Evolutionary conservation across 2,113 vertebrate species (phyloP), one percentile per base, ranked within the genome.

Genomic region (Speoplatyrhinus poulsoni): DNA sequence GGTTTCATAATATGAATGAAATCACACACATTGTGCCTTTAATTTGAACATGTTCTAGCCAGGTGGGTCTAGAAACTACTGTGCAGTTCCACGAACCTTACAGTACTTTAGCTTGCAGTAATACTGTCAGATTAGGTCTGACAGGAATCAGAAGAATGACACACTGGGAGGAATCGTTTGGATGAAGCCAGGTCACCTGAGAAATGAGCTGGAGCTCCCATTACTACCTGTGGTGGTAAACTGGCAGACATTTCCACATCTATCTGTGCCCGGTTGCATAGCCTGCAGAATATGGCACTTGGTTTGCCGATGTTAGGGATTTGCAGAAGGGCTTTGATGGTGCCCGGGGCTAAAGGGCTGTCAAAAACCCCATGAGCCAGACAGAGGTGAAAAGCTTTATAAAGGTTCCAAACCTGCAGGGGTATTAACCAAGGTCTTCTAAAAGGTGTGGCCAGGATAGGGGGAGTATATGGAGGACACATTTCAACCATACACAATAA

Each of bases 181-280:
- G 76, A 73, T 52, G 85, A 69, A 84, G 68, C 71, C 77, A 70
- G 64, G 80, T 75, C 82, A 75, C 80, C 77, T 68, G 75, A 69
- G 71, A 82, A 75, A 72, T 2, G 52, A 67, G 71, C 82, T 77
- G 72, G 80, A 74, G 60, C 71, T 81, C 65, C 65, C 77, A 89
- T 90, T 83, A 86, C 77, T 90, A 89, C 87, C 88, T 83, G 82
- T 70, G 69, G 81, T 64, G 81, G 69, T 76, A 72, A 84, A 85
- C 81, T 61, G 76, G 69, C 78, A 81, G 83, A 82, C 68, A 62
- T 82, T 87, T 84, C 63, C 75, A 69, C 57, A 74, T 69, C 55
- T 65, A 80, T 86, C 77, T 76, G 65, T 70, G 76, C 36, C 11
- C n/a, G 13, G 72, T 69, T 77, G 72, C 77, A 74, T 49, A 79